Conservation (phyloP, 2,888 invertebrate species). For the Drosophila macrospina region DNA sequence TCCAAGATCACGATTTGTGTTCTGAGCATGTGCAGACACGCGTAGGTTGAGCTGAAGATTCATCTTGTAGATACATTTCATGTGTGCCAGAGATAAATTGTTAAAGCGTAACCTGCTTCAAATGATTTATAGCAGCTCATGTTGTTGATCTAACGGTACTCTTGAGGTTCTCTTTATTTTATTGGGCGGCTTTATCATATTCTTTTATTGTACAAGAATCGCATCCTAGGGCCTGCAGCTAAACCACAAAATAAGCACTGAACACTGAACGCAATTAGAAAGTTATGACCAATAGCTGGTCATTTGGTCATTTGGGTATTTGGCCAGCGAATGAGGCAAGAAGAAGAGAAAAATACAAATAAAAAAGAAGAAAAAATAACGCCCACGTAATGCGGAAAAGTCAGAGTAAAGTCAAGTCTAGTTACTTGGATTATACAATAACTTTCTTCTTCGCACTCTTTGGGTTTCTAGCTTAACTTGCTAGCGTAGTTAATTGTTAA, state of each 20-base stretch:
- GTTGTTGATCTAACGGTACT: constrained; percentile 67
- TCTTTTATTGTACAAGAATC: constrained; percentile 39
- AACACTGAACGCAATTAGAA: constrained; percentile 69
- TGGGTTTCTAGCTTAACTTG: constrained; percentile 41
- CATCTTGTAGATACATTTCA: constrained; percentile 76
- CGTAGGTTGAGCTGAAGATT: constrained; percentile 69
- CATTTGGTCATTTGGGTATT: constrained; percentile 50
- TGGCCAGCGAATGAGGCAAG: constrained; percentile 31
- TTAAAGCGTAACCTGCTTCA: constrained; percentile 74
- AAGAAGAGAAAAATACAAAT: constrained; percentile 3
- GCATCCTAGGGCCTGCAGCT: constrained; percentile 30
- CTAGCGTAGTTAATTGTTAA: constrained; percentile 58
- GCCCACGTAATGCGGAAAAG: constrained; percentile 76
- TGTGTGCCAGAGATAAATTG: constrained; percentile 76
- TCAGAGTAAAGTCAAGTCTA: constrained; percentile 13
- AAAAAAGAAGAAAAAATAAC: constrained; percentile 29
- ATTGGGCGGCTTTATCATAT: constrained; percentile 33
- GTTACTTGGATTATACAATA: constrained; percentile 65
- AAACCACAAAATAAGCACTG: constrained; percentile 26
- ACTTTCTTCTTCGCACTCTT: constrained; percentile 61
- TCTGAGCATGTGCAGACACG: constrained; percentile 79
- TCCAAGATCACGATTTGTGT: constrained; percentile 53
- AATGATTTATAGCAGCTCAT: constrained; percentile 71
- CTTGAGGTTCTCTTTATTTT: constrained; percentile 58
- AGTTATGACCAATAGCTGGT: constrained; percentile 60